Percentiles rank a stretch among this genome's conserved stretches.
Conservation (phyloP, 1,140 invertebrate genomes). For the Piezodorus guildinii region DNA sequence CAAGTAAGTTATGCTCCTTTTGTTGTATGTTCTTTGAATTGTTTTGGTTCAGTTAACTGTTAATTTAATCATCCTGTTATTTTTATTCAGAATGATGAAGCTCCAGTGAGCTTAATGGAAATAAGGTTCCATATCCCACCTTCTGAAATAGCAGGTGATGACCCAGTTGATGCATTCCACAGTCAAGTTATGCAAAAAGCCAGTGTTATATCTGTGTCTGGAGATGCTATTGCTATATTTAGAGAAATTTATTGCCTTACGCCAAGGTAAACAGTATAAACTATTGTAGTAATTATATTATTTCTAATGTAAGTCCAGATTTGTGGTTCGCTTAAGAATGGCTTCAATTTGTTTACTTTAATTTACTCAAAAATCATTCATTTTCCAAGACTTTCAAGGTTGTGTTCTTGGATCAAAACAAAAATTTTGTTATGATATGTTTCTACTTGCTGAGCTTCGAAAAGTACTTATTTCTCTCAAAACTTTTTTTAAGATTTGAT, state of each 20-base stretch:
- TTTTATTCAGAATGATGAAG: conserved; percentile 78
- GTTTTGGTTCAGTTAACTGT: background rate
- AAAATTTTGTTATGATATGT: no score
- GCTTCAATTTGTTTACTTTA: no score
- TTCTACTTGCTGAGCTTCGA: no score
- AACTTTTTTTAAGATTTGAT: no score
- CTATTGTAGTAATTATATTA: background rate
- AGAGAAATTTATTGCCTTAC: conserved; percentile 95
- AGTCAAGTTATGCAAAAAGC: conserved; percentile 94
- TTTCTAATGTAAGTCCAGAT: conserved; percentile 2
- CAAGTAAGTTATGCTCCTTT: conserved; percentile 43
- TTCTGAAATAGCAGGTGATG: conserved; percentile 70
- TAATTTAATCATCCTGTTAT: background rate
- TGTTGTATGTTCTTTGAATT: background rate
- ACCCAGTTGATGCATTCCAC: conserved; percentile 91
- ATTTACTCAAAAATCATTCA: no score
- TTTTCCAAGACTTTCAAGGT: no score
- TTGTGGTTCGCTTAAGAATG: no score
- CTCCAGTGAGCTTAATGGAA: conserved; percentile 90
- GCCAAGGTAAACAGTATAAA: conserved; percentile 57
- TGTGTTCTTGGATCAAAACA: no score
- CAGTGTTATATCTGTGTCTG: conserved; percentile 92
- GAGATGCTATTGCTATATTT: conserved; percentile 95
- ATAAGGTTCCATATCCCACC: conserved; percentile 95
- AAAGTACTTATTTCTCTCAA: no score